These are phyloP conservation scores for Lophura swinhoii DNA, from an alignment of 2,797 vertebrate genomes.

Conservation along the genomic window DNA sequence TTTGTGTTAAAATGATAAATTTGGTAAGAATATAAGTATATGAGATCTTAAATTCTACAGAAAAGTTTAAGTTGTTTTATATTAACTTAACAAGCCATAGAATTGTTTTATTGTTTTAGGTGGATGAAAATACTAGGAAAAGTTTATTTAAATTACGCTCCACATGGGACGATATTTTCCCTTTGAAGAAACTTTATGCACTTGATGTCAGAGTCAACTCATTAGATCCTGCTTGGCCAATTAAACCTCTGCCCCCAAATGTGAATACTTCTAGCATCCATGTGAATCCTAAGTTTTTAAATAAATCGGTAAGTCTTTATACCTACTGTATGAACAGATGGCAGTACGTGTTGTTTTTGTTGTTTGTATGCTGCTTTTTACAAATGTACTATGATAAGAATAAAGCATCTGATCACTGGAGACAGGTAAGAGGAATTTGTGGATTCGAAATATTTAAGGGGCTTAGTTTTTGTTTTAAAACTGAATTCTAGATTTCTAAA, in stretches of 20 bases:
- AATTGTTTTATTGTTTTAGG: constrained; percentile 93
- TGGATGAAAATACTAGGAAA: constrained; percentile 99
- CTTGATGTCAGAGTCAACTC: constrained; percentile 96
- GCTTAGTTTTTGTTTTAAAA: background rate
- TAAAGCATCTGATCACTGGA: background rate
- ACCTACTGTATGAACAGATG: constrained; percentile 47
- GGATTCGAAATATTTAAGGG: background rate
- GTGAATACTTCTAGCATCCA: constrained; percentile 97
- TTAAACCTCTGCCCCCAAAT: constrained; percentile 95
- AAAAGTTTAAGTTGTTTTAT: constrained; percentile 76
- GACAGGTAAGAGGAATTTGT: constrained; percentile 31
- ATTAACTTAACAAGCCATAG: constrained; percentile 87
- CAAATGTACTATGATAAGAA: background rate
- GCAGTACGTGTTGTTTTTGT: background rate
- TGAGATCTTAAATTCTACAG: constrained; percentile 37
- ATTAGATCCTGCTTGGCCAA: constrained; percentile 97
- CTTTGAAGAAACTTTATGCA: constrained; percentile 95
- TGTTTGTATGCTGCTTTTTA: constrained; percentile 40
- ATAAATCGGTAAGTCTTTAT: constrained; percentile 90
- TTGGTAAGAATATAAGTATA: constrained; percentile 4
- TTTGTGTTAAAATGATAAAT: background rate
- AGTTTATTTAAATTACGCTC: constrained; percentile 99
- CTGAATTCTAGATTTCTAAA: background rate
- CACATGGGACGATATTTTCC: constrained; percentile 98
- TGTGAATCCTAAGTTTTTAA: constrained; percentile 98